Conservation (phyloP, 1,140 invertebrate genomes). For the Apis mellifera region DNA sequence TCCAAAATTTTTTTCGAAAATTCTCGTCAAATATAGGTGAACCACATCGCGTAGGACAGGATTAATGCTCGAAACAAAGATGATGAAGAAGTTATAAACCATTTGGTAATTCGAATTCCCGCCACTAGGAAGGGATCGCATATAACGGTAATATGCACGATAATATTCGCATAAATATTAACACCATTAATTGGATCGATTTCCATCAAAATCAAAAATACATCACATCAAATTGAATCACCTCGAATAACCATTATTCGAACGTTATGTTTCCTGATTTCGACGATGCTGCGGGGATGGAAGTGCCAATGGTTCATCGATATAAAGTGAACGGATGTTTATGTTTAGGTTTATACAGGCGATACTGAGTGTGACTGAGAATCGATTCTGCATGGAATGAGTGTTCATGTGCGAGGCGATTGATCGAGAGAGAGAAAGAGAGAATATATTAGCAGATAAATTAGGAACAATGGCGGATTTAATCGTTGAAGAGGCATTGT, state of each 20-base stretch:
- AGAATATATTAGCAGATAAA: too few species aligned
- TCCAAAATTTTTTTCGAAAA: neutral
- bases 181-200: conserved; percentile 8
- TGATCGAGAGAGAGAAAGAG: too few species aligned
- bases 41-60: neutral
- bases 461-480: too few species aligned
- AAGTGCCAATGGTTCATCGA: too few species aligned
- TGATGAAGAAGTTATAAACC: neutral
- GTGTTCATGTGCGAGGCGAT: too few species aligned
- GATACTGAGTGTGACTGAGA: too few species aligned
- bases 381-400: too few species aligned
- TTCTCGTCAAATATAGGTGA: neutral
- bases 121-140: neutral
- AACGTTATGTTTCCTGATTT: neutral
- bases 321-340: too few species aligned
- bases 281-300: neutral
- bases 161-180: conserved; percentile 32
- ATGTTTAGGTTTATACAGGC: too few species aligned
- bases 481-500: too few species aligned
- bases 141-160: neutral
- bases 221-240: neutral
- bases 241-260: neutral
- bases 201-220: neutral
- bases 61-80: neutral
- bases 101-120: conserved; percentile 25